Conservation (phyloP, 1,140 invertebrate genomes). For the Monochamus saltuarius region DNA sequence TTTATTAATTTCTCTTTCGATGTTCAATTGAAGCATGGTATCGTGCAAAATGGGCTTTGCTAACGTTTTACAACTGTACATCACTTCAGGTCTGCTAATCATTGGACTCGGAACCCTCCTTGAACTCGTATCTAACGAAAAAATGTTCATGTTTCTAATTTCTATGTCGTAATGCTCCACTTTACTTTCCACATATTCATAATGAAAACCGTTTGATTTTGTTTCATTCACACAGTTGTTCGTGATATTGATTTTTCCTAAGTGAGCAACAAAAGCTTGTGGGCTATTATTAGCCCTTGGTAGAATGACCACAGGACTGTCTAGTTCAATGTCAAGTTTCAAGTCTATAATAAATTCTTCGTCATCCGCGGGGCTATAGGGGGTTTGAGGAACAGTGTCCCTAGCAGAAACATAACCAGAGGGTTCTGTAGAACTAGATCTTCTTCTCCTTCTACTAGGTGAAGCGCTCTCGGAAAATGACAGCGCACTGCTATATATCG, state of each 20-base stretch:
- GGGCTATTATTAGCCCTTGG: conserved; percentile 73
- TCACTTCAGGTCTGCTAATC: conserved; percentile 59
- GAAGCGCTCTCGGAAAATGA: conserved; percentile 46
- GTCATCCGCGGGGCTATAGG: conserved; percentile 51
- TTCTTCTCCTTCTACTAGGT: conserved; percentile 44
- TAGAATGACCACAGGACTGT: conserved; percentile 87
- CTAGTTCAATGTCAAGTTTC: conserved; percentile 74
- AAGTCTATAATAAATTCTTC: conserved; percentile 45
- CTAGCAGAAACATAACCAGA: conserved; percentile 42
- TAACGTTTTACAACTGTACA: conserved; percentile 67
- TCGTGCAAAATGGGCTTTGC: conserved; percentile 78
- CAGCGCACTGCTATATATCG: conserved; percentile 47
- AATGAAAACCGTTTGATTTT: conserved; percentile 26
- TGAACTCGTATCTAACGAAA: conserved; percentile 66
- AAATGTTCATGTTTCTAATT: conserved; percentile 85
- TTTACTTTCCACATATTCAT: conserved; percentile 35
- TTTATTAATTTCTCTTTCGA: conserved; percentile 54
- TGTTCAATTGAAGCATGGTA: conserved; percentile 72
- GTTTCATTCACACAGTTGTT: conserved; percentile 47
- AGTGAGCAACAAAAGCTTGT: conserved; percentile 88
- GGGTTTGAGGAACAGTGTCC: conserved; percentile 50
- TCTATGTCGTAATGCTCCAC: conserved; percentile 62
- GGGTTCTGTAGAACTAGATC: conserved; percentile 50
- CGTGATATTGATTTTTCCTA: conserved; percentile 81
- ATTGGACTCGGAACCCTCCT: conserved; percentile 41